Conservation (phyloP, 2,797 vertebrate species). For the Petrocephalus sullivani region DNA sequence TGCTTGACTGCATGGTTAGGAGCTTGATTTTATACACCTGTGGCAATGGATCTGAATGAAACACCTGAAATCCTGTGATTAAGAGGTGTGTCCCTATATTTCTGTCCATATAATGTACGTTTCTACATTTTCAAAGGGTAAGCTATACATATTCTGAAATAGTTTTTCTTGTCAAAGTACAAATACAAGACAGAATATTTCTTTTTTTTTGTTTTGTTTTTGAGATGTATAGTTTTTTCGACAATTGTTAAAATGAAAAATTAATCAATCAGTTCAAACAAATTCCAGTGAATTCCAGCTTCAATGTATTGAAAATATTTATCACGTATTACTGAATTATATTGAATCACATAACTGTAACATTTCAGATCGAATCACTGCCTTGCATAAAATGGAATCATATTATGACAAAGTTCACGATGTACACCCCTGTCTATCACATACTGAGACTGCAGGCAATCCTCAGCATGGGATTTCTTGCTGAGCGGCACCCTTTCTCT, state of each 20-base stretch:
- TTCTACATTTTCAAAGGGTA: not conserved
- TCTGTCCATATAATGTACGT: not conserved
- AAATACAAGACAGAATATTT: not conserved
- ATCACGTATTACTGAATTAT: not conserved
- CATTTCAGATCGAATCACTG: not conserved
- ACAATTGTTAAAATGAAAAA: not conserved
- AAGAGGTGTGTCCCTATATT: not conserved
- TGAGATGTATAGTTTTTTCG: not conserved
- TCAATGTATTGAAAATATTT: not conserved
- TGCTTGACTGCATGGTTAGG: not conserved
- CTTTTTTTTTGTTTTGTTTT: not conserved
- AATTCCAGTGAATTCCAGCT: not conserved
- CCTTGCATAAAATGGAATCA: not conserved
- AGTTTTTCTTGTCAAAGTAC: not conserved
- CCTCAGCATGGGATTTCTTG: not conserved
- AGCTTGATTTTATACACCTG: not conserved
- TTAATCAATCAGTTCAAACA: not conserved
- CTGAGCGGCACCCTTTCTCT: not conserved
- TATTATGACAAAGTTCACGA: not conserved
- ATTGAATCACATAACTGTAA: not conserved
- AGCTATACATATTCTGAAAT: not conserved
- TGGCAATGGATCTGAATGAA: too few species aligned
- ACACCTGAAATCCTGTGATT: not conserved
- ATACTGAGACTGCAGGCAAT: not conserved
- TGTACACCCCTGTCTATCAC: not conserved